Base-by-base conservation (phyloP, 2,113 vertebrate genomes). In the Tyrannus savana region DNA sequence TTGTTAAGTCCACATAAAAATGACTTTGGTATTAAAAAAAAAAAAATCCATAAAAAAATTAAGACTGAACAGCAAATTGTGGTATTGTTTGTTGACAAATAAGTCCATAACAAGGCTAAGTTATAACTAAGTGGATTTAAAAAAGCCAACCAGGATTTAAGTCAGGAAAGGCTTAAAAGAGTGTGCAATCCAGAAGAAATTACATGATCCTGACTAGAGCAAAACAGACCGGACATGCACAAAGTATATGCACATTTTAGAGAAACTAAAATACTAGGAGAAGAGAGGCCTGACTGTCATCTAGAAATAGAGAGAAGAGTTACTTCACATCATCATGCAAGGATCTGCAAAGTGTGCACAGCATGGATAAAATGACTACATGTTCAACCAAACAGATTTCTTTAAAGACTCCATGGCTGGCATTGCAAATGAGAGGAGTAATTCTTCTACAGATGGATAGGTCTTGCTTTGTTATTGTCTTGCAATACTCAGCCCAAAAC, bases 181-280 rank as follows among this genome's bases (percentile, higher is more conserved):
- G 1, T 5, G 9, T 18, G 11, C 12, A 9, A 28, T 5, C 2
- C 35, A 14, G 7, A 69, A 60, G 14, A 80, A 76, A 67, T 52
- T 5, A 16, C 3, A 2, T 5, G 2, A 31, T 69, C 8, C 18
- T 6, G 1, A 23, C 27, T 17, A 77, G 6, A 72, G 27, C 13
- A 44, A 28, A 58, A 58, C 0, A 14, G 16, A 46, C 12, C 72
- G 33, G 27, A 33, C 33, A 9, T 8, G 16, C 19, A 39, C 13
- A 84, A 74, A 58, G 0, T 22, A 28, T 10, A 46, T 4, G 4
- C 6, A 89, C 6, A 41, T 12, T 33, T 68, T 47, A 73, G 5
- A 56, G 37, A 74, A 90, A 56, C 1, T 9, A 66, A 74, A 74
- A 52, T 17, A 21, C 12, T 52, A 10, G 17, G 7, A 81, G 10